Conservation (phyloP, 2,888 invertebrate genomes). For the Drosophila fulvimacula region DNA sequence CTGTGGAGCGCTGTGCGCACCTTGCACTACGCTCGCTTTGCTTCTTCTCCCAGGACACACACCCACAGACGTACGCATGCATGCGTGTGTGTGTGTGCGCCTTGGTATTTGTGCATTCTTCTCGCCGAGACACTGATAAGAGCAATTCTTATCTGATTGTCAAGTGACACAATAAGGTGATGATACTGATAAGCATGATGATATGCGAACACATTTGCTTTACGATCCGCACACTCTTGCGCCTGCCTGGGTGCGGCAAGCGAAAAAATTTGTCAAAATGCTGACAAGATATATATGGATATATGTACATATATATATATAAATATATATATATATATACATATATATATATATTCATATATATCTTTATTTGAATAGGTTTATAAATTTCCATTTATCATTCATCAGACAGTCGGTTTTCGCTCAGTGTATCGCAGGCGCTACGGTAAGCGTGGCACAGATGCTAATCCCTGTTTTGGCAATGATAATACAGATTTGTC, state of each 20-base stretch:
- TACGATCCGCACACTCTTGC: slow-evolving; percentile 56
- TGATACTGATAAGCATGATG: slow-evolving; percentile 35
- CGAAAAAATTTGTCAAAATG: neutral
- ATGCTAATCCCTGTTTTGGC: slow-evolving; percentile 23
- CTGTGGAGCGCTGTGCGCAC: slow-evolving; percentile 13
- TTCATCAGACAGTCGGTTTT: slow-evolving; percentile 1
- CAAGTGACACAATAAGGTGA: slow-evolving; percentile 60
- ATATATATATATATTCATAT: neutral
- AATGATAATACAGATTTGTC: slow-evolving; percentile 8
- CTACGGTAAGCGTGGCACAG: neutral
- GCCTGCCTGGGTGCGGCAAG: neutral
- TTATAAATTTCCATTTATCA: neutral
- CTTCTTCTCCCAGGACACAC: slow-evolving; percentile 15
- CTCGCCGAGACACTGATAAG: slow-evolving; percentile 50
- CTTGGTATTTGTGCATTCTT: slow-evolving; percentile 6
- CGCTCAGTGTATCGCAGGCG: slow-evolving; percentile 14
- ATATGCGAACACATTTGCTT: slow-evolving; percentile 39
- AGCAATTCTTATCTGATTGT: slow-evolving; percentile 48
- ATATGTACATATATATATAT: neutral
- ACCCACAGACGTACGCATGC: neutral
- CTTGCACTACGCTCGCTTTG: neutral
- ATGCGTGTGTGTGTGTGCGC: neutral
- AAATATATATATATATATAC: neutral
- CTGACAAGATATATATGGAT: neutral
- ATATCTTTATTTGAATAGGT: neutral